Percentiles rank a stretch among this genome's conserved stretches.
phyloP scores from a whole-genome alignment of 1,140 invertebrate genomes.

The Diabrotica virgifera region DNA sequence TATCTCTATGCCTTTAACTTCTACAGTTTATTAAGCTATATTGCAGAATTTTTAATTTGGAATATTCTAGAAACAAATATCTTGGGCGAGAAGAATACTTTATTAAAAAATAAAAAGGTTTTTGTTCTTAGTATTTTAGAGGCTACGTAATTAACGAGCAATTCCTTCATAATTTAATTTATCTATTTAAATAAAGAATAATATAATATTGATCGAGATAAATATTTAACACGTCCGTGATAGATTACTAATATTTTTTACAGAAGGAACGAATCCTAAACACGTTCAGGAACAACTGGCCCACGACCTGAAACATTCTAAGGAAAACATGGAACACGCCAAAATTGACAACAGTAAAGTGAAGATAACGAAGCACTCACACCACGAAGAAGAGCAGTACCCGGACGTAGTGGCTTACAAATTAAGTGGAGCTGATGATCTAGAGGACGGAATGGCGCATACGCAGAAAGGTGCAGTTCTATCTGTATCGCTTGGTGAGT shows the following conservation, averaged over 20 bases:
- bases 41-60: no score
- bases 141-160: no score
- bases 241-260: background rate
- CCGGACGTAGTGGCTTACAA: conserved; percentile 36
- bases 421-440: conserved; percentile 29
- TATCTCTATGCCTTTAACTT: no score
- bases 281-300: conserved; percentile 44
- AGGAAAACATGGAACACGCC: conserved; percentile 38
- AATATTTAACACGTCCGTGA: no score
- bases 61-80: no score
- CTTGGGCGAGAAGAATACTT: no score
- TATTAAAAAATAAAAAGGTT: no score
- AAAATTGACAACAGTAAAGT: conserved; percentile 23
- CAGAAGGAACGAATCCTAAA: conserved; percentile 32
- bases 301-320: conserved; percentile 44
- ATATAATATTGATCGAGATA: no score
- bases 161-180: no score
- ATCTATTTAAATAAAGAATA: no score
- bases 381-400: conserved; percentile 26
- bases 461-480: conserved; percentile 78
- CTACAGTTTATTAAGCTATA: no score
- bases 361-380: conserved; percentile 31
- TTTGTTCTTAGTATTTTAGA: no score
- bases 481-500: conserved; percentile 70
- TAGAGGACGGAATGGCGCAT: conserved; percentile 61